Base-by-base conservation (phyloP, 2,888 invertebrate species). In the Augiades crinisus region DNA sequence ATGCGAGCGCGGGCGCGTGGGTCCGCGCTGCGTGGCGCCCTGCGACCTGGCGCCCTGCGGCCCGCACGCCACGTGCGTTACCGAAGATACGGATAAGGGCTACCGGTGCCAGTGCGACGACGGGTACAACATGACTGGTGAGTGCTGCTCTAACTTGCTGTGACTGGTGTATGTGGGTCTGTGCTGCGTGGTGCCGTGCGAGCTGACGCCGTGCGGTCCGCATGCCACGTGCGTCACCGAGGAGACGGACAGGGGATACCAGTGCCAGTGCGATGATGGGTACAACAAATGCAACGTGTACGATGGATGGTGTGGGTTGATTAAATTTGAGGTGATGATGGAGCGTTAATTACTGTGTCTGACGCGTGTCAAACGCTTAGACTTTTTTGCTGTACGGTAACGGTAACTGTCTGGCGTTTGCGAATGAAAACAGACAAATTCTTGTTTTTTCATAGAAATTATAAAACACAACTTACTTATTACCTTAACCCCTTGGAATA, bases 31-130 rank as follows among this genome's bases (percentile, higher is more conserved):
- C 78, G 85, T 92, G 2, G 93, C 94, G 5, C 94, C 98, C 10
- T 99, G 99, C 76, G 93, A 94, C 0, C 88, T 95, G 10, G 93
- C 92, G 54, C 98, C 98, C 0, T 99, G 99, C 78, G 92, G 94
- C 49, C 91, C 92, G 45, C 92, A 92, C 19, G 96, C 95, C 0
- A 78, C 82, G 0, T 99, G 98, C 68, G 70, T 91, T 0, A 90
- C 92, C 5, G 92, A 93, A 57, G 75, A 85, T 5, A 62, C 75
- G 0, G 85, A 89, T 0, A 58, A 16, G 4, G 95, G 95, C 0
- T 98, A 98, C 76, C 86, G 84, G 10, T 99, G 99, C 73, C 91
- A 92, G 37, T 99, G 98, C 75, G 71, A 74, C 2, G 94, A 94
- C 31, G 93, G 92, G 0, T 92, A 93, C 1, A 90, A 92, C 51